These are phyloP conservation scores for Calameuta filiformis DNA, from an alignment of 2,888 invertebrate genomes.

Conservation along the genomic window DNA sequence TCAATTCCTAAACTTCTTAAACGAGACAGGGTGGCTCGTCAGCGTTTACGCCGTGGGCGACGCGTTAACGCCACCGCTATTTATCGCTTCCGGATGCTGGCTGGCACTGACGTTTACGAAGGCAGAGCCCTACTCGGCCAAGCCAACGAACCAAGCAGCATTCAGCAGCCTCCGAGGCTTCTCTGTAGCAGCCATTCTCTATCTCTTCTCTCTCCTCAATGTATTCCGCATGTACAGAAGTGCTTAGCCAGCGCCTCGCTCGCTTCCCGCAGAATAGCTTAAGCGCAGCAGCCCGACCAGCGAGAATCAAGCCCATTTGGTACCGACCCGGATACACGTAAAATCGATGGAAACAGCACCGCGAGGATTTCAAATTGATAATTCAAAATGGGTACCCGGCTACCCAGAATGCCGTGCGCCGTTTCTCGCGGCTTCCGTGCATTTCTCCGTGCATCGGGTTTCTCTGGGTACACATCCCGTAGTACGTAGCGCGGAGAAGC, in stretches of 20 bases:
- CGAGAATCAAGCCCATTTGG: not conserved
- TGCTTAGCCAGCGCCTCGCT: constrained; percentile 36
- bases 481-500: not conserved
- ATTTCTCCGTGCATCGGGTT: not conserved
- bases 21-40: not conserved
- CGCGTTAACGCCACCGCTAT: constrained; percentile 23
- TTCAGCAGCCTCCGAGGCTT: not conserved
- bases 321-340: not conserved
- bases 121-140: not conserved
- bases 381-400: not conserved
- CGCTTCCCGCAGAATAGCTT: not conserved
- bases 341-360: not conserved
- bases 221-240: constrained; percentile 33
- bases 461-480: not conserved
- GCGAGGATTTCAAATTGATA: not conserved
- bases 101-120: constrained; percentile 31
- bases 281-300: not conserved
- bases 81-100: constrained; percentile 48
- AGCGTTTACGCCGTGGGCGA: not conserved
- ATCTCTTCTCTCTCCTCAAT: constrained; percentile 14
- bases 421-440: not conserved
- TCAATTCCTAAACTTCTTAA: not conserved
- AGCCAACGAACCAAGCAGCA: not conserved
- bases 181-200: constrained; percentile 1
- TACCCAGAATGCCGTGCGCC: not conserved